Percentiles rank a stretch among this genome's conserved stretches.
These are phyloP conservation scores for Taxidea taxus DNA, from an alignment of 2,113 vertebrate species.

Conservation along the genomic window DNA sequence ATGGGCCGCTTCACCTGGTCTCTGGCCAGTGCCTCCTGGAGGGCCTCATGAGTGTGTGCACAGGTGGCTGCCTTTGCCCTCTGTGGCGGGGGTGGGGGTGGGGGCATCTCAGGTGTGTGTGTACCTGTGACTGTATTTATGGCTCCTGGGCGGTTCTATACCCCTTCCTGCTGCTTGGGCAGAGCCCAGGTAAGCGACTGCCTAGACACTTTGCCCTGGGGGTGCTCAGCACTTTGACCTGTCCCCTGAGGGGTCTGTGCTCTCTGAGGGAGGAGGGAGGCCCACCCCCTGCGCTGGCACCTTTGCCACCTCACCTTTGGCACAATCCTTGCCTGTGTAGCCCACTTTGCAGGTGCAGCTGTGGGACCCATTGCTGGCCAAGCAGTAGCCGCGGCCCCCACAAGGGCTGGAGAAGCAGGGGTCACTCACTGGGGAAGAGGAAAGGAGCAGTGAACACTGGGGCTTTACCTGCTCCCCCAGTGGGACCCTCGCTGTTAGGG, in stretches of 20 bases:
- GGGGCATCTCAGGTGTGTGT: neutral
- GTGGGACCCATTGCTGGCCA: constrained; percentile 91
- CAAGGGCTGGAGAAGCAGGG: constrained; percentile 95
- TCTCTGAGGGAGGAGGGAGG: neutral
- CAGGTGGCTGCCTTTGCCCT: neutral
- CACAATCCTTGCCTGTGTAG: constrained; percentile 95
- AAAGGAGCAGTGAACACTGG: constrained; percentile 8
- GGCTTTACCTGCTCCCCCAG: neutral
- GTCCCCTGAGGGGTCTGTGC: neutral
- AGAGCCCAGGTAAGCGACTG: neutral
- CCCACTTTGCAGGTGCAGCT: constrained; percentile 95
- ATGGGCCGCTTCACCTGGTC: no score
- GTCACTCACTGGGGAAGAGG: constrained; percentile 88
- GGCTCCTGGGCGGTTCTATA: fast-evolving
- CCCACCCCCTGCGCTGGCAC: fast-evolving
- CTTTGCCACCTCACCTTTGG: constrained; percentile 84
- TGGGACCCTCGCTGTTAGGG: neutral
- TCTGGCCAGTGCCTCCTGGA: neutral
- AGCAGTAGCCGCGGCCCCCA: constrained; percentile 92
- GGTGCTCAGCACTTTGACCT: neutral
- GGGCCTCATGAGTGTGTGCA: neutral
- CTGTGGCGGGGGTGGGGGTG: neutral
- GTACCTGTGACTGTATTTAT: neutral
- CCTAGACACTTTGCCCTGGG: neutral
- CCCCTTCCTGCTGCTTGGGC: neutral